These are phyloP conservation scores for Aporophyla nigra DNA, from an alignment of 2,888 invertebrate species.

Conservation along the genomic window DNA sequence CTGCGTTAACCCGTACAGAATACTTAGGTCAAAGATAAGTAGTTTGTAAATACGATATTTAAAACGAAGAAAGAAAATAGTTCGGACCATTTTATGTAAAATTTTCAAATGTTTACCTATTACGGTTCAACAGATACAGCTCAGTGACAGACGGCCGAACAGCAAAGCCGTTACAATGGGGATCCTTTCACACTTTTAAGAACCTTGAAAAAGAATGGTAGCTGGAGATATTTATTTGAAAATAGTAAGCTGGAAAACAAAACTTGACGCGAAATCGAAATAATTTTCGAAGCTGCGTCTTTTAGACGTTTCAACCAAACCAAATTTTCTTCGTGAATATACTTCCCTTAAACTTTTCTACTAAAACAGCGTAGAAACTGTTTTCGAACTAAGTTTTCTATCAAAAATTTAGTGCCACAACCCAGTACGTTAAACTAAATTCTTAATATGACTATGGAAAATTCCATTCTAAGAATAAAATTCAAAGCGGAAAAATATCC, in stretches of 20 bases:
- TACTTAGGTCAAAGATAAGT: not conserved
- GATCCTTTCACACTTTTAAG: too few species aligned
- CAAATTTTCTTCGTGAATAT: slow-evolving; percentile 28
- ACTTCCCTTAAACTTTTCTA: slow-evolving; percentile 34
- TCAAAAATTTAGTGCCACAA: slow-evolving; percentile 46
- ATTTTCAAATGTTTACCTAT: not conserved
- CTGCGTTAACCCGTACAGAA: not conserved
- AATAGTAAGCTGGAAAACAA: not conserved
- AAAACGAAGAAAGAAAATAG: not conserved
- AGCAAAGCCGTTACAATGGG: not conserved
- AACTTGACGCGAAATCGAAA: not conserved
- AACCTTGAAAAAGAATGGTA: not conserved
- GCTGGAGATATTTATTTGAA: not conserved
- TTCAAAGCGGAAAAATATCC: slow-evolving; percentile 41
- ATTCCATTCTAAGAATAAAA: slow-evolving; percentile 47
- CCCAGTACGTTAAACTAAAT: slow-evolving; percentile 46
- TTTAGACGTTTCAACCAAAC: slow-evolving; percentile 14
- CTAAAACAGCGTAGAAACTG: slow-evolving; percentile 41
- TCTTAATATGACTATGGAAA: slow-evolving; percentile 46
- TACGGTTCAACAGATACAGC: not conserved
- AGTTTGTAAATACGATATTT: not conserved
- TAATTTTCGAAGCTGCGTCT: not conserved
- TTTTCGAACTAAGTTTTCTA: slow-evolving; percentile 33
- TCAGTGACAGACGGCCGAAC: not conserved
- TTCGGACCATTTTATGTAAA: not conserved